A percentile compares a stretch with the other conserved stretches of the same genome.
These are phyloP conservation scores for Acanthosoma haemorrhoidale DNA, from an alignment of 2,888 invertebrate species.

Conservation along the genomic window DNA sequence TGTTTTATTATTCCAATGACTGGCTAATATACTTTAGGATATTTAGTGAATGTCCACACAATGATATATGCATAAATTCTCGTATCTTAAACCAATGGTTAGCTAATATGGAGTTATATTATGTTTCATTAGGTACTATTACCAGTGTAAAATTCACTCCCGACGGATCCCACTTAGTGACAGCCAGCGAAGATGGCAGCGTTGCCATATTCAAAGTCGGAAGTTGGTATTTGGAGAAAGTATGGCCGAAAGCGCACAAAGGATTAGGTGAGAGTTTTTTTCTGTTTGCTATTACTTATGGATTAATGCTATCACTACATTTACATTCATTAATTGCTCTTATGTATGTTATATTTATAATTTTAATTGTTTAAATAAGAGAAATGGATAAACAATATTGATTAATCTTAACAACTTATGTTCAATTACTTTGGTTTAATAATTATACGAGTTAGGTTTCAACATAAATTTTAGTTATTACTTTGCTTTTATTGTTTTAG, in stretches of 20 bases:
- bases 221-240: slow-evolving; percentile 80
- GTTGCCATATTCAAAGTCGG: slow-evolving; percentile 75
- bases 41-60: too few species aligned
- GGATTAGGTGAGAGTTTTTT: slow-evolving; percentile 39
- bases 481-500: slow-evolving; percentile 46
- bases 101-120: too few species aligned
- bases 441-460: too few species aligned
- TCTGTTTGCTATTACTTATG: too few species aligned
- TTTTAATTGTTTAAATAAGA: too few species aligned
- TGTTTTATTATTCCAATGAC: too few species aligned
- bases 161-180: slow-evolving; percentile 70
- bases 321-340: too few species aligned
- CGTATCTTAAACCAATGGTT: too few species aligned
- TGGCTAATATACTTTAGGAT: too few species aligned
- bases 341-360: too few species aligned
- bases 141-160: slow-evolving; percentile 72
- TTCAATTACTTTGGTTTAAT: background rate
- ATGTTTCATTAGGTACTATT: slow-evolving; percentile 57
- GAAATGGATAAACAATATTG: background rate
- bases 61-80: too few species aligned
- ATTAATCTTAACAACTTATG: background rate
- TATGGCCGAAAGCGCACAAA: slow-evolving; percentile 77
- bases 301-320: too few species aligned
- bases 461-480: background rate
- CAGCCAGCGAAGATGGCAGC: slow-evolving; percentile 78